Evolutionary conservation across 2,888 invertebrate species (phyloP), one percentile per base, ranked within the genome.

Genomic region (Leptarthrus brevirostris): DNA sequence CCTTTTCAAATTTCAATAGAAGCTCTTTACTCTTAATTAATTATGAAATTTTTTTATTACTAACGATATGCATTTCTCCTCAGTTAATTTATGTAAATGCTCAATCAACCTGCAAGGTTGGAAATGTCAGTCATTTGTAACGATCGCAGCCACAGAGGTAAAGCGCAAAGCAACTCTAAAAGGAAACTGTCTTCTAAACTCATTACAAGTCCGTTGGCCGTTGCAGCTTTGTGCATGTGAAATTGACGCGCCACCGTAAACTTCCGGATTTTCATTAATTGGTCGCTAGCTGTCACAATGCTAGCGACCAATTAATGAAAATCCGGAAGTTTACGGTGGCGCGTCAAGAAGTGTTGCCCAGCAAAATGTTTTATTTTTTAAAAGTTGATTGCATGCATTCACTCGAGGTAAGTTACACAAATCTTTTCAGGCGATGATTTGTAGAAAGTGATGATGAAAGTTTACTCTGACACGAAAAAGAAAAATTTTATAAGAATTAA

Each of bases 221-320:
- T n/a, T 12, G 40, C 2, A 3, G n/a, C n/a, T 40, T 40, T 3
- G 3, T 12, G n/a, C 40, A 40, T 40, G 40, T 12, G 40, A 40
- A 40, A 40, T 2, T 12, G 40, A 40, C 40, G n/a, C n/a, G n/a
- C 40, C 10, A 3, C n/a, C 12, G 40, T n/a, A n/a, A 40, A 40
- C 40, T 40, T 40, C 40, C 40, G 40, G 40, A 40, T 40, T 12
- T n/a, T 40, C 40, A 40, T 40, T 40, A 40, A 40, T 40, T 40
- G 2, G 40, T 2, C 8, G 0, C 12, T 6, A n/a, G n/a, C n/a
- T n/a, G n/a, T n/a, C n/a, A n/a, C n/a, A n/a, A n/a, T n/a, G n/a
- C n/a, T n/a, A 6, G 12, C 0, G 8, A 2, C 40, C 2, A 40
- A 40, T 40, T 40, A 40, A 40, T 40, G 40, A 40, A n/a, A 12